Evolutionary conservation across 2,888 invertebrate genomes (phyloP).

Genomic region (Lasioglossum lativentre): DNA sequence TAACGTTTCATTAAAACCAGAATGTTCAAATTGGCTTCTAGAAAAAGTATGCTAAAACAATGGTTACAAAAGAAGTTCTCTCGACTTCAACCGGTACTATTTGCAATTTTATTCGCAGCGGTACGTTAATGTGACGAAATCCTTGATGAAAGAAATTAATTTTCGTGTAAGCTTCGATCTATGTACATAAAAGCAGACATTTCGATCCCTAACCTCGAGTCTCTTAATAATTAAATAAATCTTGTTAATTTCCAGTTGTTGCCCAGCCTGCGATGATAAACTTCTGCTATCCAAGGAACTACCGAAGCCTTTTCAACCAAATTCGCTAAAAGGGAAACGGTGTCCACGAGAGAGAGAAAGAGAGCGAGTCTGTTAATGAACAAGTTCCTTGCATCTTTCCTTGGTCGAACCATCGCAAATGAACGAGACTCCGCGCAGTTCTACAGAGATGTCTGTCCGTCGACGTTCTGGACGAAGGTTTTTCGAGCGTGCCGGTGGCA

Average conservation of each 20-base stretch:
- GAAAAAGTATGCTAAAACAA: not conserved
- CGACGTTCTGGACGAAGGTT: slow-evolving; percentile 42
- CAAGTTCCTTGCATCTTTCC: not conserved
- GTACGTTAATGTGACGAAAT: not conserved
- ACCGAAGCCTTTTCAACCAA: not conserved
- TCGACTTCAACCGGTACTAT: too few relatives aligned
- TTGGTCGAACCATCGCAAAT: not conserved
- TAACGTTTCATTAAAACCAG: not conserved
- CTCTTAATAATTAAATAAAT: not conserved
- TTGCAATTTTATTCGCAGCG: not conserved
- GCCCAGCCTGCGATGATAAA: not conserved
- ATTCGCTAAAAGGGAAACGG: not conserved
- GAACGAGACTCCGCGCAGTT: not conserved
- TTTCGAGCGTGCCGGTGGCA: slow-evolving; percentile 16
- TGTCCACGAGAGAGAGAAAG: not conserved
- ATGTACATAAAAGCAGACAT: not conserved
- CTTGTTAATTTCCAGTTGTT: not conserved
- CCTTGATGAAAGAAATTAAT: not conserved
- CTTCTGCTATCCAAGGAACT: not conserved
- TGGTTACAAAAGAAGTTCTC: too few relatives aligned
- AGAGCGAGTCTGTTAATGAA: not conserved
- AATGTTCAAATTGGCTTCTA: not conserved
- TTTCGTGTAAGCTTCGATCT: not conserved
- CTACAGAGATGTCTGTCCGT: not conserved
- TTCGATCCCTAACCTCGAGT: not conserved